Conservation (phyloP, 2,113 vertebrate genomes). For the Dipodomys ordii region DNA sequence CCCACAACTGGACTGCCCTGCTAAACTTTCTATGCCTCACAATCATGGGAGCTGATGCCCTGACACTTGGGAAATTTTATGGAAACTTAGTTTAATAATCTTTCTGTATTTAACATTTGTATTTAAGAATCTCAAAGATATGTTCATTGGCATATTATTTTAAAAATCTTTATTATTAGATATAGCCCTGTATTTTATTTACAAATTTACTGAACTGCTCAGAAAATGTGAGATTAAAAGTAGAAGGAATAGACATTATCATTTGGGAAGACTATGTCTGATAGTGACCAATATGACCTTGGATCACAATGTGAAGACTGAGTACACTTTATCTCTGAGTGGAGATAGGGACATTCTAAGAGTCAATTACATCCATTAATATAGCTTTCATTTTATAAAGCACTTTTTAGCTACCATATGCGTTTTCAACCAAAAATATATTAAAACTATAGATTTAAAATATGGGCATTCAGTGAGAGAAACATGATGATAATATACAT, state of each 20-base stretch:
- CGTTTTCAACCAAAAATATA: neutral
- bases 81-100: neutral
- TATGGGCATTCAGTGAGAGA: neutral
- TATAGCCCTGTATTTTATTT: conserved; percentile 4
- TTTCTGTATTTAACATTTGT: conserved; percentile 1
- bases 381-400: neutral
- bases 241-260: neutral
- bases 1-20: neutral
- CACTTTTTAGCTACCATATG: neutral
- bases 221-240: neutral
- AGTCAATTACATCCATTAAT: neutral
- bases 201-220: neutral
- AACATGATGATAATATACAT: neutral
- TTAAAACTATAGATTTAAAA: neutral
- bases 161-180: neutral
- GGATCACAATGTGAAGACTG: neutral
- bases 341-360: neutral
- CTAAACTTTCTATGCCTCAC: neutral
- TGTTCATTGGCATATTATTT: neutral
- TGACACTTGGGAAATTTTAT: neutral
- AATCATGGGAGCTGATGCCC: neutral
- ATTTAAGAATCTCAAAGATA: neutral
- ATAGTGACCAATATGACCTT: no score
- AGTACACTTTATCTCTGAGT: neutral
- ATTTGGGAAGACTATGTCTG: no score